Conservation (phyloP, 2,113 vertebrate genomes). For the Hypomesus transpacificus region DNA sequence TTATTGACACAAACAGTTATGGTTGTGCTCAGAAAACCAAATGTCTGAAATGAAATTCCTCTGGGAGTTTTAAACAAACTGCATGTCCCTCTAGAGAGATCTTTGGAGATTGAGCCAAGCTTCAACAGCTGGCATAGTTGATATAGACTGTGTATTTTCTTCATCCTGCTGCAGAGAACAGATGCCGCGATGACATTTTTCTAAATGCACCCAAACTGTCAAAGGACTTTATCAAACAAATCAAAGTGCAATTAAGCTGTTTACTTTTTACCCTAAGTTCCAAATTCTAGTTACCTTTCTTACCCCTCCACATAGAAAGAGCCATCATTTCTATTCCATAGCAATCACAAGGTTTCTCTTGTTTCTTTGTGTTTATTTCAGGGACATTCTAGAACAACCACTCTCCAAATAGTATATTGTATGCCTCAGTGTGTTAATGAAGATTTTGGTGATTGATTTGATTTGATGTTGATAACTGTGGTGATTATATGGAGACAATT, state of each 20-base stretch:
- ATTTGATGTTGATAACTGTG: slow-evolving; percentile 67
- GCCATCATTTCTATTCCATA: slow-evolving; percentile 55
- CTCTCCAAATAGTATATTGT: slow-evolving; percentile 55
- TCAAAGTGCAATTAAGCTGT: slow-evolving; percentile 71
- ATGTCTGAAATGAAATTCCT: not conserved
- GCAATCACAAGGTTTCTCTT: slow-evolving; percentile 25
- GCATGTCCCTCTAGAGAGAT: not conserved
- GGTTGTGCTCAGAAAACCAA: not conserved
- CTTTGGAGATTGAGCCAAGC: not conserved
- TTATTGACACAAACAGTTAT: not conserved
- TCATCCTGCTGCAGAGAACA: slow-evolving; percentile 28
- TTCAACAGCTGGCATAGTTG: not conserved
- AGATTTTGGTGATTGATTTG: slow-evolving; percentile 61
- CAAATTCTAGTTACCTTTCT: slow-evolving; percentile 42
- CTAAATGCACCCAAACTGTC: slow-evolving; percentile 38
- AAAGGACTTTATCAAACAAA: slow-evolving; percentile 46
- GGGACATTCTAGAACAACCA: slow-evolving; percentile 43
- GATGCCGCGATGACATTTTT: slow-evolving; percentile 50
- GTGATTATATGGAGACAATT: slow-evolving; percentile 68
- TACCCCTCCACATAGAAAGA: slow-evolving; percentile 43
- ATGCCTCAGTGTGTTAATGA: slow-evolving; percentile 67
- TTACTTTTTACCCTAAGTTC: slow-evolving; percentile 52
- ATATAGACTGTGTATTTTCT: slow-evolving; percentile 11
- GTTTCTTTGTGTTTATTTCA: slow-evolving; percentile 41
- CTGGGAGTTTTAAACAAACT: not conserved